Conservation (phyloP, 2,797 vertebrate genomes). For the Acestrorhynchus altus region DNA sequence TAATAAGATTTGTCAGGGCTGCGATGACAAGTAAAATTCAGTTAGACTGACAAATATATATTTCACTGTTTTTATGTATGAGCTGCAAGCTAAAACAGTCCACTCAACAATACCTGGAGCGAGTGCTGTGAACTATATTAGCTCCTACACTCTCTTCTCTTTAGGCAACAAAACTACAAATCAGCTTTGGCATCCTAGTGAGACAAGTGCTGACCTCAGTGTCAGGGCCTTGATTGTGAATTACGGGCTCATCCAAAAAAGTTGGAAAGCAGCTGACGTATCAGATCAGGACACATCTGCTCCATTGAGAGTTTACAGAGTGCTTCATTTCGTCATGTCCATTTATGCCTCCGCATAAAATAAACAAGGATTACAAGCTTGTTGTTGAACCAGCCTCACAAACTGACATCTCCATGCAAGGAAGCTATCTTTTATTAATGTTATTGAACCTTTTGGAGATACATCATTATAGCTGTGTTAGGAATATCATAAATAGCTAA, state of each 20-base stretch:
- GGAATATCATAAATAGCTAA: too few species aligned
- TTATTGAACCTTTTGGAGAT: too few species aligned
- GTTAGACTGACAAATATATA: background rate
- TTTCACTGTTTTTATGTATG: background rate
- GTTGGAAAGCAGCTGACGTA: conserved; percentile 36
- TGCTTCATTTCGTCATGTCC: background rate
- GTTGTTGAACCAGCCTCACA: background rate
- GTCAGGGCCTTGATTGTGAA: conserved; percentile 45
- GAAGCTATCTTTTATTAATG: too few species aligned
- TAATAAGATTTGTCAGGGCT: conserved; percentile 53
- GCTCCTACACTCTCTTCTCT: conserved; percentile 47
- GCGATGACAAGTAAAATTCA: background rate
- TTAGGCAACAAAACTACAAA: conserved; percentile 58
- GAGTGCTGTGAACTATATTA: background rate
- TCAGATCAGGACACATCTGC: conserved; percentile 40
- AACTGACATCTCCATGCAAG: too few species aligned
- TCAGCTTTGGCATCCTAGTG: conserved; percentile 43
- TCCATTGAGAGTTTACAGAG: background rate
- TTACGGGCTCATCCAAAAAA: conserved; percentile 29
- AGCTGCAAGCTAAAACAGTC: conserved; percentile 20
- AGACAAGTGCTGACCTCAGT: conserved; percentile 46
- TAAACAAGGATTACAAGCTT: background rate
- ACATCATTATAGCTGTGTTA: too few species aligned
- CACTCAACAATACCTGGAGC: conserved; percentile 26
- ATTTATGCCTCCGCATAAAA: background rate